A percentile compares a stretch with the other conserved stretches of the same genome.
phyloP scores from a whole-genome alignment of 2,888 invertebrate genomes.

The Abscondita cerata region DNA sequence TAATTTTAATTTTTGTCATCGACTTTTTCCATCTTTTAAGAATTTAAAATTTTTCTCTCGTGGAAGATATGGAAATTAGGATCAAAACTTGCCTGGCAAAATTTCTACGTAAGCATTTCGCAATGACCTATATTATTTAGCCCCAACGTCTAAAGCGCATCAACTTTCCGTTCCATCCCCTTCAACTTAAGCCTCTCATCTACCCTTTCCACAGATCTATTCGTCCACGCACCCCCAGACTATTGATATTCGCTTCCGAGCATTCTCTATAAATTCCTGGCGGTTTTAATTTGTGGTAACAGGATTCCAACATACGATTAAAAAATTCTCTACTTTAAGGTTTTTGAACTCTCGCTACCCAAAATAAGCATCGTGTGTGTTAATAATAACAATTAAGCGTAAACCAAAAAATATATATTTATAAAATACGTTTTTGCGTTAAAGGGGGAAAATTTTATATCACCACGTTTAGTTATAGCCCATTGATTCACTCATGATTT shows the following conservation, averaged over 20 bases:
- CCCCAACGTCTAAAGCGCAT: slow-evolving; percentile 21
- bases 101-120: slow-evolving; percentile 9
- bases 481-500: slow-evolving; percentile 27
- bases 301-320: slow-evolving; percentile 28
- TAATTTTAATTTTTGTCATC: background rate
- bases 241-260: slow-evolving; percentile 29
- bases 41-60: slow-evolving; percentile 9
- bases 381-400: no score
- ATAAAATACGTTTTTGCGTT: slow-evolving; percentile 1
- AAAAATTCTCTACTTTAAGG: slow-evolving; percentile 20
- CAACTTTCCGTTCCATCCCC: slow-evolving; percentile 29
- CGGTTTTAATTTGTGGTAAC: slow-evolving; percentile 32
- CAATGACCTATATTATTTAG: slow-evolving; percentile 28
- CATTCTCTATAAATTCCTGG: slow-evolving; percentile 30
- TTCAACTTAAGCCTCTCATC: slow-evolving; percentile 32
- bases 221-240: slow-evolving; percentile 20
- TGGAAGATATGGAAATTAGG: slow-evolving; percentile 14
- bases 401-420: no score
- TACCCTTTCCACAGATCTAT: slow-evolving; percentile 17
- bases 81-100: slow-evolving; percentile 8
- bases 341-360: background rate
- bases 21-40: background rate
- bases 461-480: slow-evolving; percentile 9
- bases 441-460: slow-evolving; percentile 21
- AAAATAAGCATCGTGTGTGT: background rate